Evolutionary conservation across 30 jellyfish, hydroid and myxozoan genomes (phyloP), one percentile per base, ranked within the genome.

Genomic region (Aurelia sp.): DNA sequence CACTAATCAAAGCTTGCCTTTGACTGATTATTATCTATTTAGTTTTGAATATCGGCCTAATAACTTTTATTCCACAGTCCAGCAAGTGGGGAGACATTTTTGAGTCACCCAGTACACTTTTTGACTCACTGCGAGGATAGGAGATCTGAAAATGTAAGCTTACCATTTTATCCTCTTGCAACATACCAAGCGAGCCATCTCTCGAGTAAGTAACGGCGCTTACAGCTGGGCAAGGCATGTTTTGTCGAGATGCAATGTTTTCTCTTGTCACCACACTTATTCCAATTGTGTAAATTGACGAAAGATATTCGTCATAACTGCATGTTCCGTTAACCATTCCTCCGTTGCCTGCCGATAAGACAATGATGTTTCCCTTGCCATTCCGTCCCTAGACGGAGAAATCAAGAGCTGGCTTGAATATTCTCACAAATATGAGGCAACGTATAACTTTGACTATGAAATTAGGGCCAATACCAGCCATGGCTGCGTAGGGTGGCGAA

Each of bases 311-410:
- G 48, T 73, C 89, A 52, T 27, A 85, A 5, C 69, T 19, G 84
- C 94, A 85, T 0, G 66, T 40, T 7, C 84, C 94, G 37, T 75
- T 67, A 64, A 61, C 50, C 0, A 17, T 0, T 30, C 94, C 94
- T 10, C 84, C 89, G 61, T 85, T 85, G 35, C 94, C 94, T 35
- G 84, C 89, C 1, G 88, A 72, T 22, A 73, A 73, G 44, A 85
- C 70, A 62, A 16, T 73, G n/a, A 85, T 74, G 50, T 68, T 85
- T 9, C 94, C 94, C 52, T 73, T 85, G 76, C 94, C 88, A 17
- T 69, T 71, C 12, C 94, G 84, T 0, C 94, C 94, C 94, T 85
- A 62, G 0, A 23, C 11, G 51, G 20, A 13, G 27, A n/a, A 20
- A 13, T n/a, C 13, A 17, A 19, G 31, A 61, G 9, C 31, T 3